Evolutionary conservation across 2,113 vertebrate species (phyloP).

Genomic region (Sturnira hondurensis): DNA sequence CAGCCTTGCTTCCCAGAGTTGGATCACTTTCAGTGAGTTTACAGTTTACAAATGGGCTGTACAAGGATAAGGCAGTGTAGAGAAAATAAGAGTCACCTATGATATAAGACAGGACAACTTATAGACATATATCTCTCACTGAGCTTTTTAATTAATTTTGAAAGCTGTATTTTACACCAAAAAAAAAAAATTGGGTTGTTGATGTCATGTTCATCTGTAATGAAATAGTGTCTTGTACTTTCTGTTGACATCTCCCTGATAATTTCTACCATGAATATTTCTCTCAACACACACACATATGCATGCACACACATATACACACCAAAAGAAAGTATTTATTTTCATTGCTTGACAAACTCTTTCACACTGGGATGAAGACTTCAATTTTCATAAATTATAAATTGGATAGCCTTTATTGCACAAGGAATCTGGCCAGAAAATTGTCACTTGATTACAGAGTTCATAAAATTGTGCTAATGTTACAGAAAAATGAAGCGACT

Average conservation of each 20-base stretch:
- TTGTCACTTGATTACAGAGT: background rate
- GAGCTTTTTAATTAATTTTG: background rate
- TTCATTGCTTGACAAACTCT: background rate
- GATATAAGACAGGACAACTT: accelerated
- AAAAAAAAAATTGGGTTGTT: background rate
- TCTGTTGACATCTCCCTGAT: background rate
- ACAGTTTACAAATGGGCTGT: accelerated
- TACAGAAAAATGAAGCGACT: too few species aligned
- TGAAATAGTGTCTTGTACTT: background rate
- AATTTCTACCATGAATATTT: background rate
- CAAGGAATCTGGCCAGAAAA: background rate
- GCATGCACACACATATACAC: too few species aligned
- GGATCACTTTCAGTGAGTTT: background rate
- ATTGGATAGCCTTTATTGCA: background rate
- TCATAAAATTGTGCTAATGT: background rate
- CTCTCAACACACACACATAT: background rate
- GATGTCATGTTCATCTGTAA: background rate
- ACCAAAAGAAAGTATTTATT: background rate
- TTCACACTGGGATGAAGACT: background rate
- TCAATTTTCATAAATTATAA: background rate
- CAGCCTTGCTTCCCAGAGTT: background rate
- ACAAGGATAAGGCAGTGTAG: background rate
- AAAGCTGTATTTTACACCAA: background rate
- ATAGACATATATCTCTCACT: background rate
- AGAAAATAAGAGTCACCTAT: background rate